phyloP scores from a whole-genome alignment of 1,140 invertebrate species.

The Belonocnema kinseyi region DNA sequence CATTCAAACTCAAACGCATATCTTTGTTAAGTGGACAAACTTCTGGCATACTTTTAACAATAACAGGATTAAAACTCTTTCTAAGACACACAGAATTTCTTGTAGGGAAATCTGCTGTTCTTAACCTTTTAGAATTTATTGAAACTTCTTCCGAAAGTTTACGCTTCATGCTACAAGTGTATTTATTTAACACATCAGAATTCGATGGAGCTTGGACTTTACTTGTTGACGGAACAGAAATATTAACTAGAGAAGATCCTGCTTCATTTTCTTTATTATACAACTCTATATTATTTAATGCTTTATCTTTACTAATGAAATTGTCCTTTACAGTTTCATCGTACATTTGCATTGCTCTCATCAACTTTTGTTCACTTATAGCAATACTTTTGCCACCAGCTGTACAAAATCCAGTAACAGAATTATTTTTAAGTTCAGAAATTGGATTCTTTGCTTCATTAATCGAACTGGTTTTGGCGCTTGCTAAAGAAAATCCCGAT shows the following conservation, averaged over 20 bases:
- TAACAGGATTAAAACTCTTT: not conserved
- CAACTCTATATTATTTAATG: conserved; percentile 52
- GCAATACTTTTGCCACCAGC: conserved; percentile 69
- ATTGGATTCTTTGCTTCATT: not conserved
- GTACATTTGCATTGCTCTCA: conserved; percentile 58
- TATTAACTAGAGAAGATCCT: not conserved
- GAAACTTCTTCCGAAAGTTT: not conserved
- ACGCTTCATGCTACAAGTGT: not conserved
- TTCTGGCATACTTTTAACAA: not conserved
- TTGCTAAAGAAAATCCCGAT: too few species aligned
- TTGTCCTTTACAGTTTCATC: conserved; percentile 51
- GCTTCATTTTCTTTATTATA: conserved; percentile 55
- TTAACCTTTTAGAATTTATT: not conserved
- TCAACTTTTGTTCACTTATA: conserved; percentile 63
- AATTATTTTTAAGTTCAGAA: not conserved
- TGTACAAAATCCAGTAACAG: conserved; percentile 59
- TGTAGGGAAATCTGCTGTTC: not conserved
- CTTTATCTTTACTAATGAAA: conserved; percentile 32
- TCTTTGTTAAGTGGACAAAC: too few species aligned
- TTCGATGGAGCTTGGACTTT: not conserved
- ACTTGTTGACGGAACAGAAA: not conserved
- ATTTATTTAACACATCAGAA: not conserved
- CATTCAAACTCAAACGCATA: too few species aligned
- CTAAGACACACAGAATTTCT: not conserved
- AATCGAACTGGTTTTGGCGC: not conserved